These are phyloP conservation scores for Mus pahari DNA, from an alignment of 2,113 vertebrate species.

Conservation along the genomic window DNA sequence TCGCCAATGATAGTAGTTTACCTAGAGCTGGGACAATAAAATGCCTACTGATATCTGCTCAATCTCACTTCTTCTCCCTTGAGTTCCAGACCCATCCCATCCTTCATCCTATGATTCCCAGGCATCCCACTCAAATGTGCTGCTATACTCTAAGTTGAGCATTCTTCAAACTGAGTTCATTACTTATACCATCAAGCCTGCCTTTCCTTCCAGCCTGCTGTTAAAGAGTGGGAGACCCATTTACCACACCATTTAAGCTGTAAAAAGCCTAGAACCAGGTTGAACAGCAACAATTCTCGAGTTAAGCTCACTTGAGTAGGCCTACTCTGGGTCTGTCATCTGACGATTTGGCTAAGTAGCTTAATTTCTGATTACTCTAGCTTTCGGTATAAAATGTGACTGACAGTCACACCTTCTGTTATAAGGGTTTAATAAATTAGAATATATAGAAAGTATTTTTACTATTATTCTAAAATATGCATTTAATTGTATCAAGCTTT, in stretches of 20 bases:
- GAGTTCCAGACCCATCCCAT: neutral
- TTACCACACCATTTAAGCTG: neutral
- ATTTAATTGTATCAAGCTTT: conserved; percentile 28
- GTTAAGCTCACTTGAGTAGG: neutral
- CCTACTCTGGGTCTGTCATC: neutral
- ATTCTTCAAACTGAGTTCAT: neutral
- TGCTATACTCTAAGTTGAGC: neutral
- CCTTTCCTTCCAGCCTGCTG: neutral
- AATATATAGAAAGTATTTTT: neutral
- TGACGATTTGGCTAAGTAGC: neutral
- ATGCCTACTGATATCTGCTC: neutral
- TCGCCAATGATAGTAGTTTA: neutral
- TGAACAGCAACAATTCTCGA: neutral
- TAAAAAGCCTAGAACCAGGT: neutral
- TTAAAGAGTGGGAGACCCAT: neutral
- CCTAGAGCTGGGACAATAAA: neutral
- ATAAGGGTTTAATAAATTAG: neutral
- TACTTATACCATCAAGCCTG: neutral
- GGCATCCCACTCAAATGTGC: neutral
- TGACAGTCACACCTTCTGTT: neutral
- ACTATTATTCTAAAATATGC: neutral
- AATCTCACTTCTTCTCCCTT: neutral
- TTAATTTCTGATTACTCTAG: conserved; percentile 9
- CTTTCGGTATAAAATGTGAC: neutral
- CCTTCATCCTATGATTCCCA: neutral